phyloP scores from a whole-genome alignment of 2,113 vertebrate species.

The Pomatorhinus ruficollis region DNA sequence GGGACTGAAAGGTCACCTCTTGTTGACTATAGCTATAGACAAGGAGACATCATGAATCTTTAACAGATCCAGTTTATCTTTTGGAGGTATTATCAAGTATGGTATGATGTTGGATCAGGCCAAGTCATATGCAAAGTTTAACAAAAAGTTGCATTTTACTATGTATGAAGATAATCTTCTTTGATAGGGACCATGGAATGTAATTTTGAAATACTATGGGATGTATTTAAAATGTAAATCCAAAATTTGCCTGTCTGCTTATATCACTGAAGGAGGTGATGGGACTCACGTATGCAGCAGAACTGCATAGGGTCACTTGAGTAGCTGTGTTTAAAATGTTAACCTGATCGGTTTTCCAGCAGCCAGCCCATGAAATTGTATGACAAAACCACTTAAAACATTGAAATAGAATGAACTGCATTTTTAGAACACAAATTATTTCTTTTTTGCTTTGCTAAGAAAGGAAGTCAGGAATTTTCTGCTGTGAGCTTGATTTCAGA shows the following conservation, averaged over 20 bases:
- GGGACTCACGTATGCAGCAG: neutral
- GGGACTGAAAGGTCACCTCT: neutral
- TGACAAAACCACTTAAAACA: neutral
- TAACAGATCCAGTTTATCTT: neutral
- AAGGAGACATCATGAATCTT: neutral
- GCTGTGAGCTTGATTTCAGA: fast-evolving
- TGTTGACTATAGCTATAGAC: neutral
- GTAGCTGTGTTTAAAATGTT: neutral
- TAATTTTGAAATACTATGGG: neutral
- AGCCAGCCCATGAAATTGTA: neutral
- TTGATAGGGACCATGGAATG: neutral
- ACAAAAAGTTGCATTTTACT: neutral
- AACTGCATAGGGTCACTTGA: neutral
- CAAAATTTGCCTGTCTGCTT: neutral
- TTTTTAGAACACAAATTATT: neutral
- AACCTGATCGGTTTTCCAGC: neutral
- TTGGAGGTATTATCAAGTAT: neutral
- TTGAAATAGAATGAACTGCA: neutral
- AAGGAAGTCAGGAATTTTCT: neutral
- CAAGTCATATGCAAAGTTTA: neutral
- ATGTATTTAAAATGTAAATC: neutral
- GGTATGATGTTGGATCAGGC: neutral
- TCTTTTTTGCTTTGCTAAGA: neutral
- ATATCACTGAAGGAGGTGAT: neutral
- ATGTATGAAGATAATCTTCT: neutral